A percentile compares a stretch with the other conserved stretches of the same genome.
phyloP scores from a whole-genome alignment of 2,797 vertebrate genomes.

The Acrossocheilus fasciatus region DNA sequence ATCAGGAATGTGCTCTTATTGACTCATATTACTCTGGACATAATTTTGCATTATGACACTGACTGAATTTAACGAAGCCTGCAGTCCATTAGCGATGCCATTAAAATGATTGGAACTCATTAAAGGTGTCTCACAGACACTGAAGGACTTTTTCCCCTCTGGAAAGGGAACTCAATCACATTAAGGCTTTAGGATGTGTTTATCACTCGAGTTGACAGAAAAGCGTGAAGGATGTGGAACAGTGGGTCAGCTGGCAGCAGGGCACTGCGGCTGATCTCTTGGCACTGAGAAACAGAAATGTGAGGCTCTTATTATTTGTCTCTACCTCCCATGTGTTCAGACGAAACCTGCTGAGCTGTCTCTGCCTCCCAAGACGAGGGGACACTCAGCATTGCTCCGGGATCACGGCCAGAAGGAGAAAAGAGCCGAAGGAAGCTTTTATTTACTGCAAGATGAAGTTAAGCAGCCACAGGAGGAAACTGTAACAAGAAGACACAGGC shows the following conservation, averaged over 20 bases:
- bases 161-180: conserved; percentile 46
- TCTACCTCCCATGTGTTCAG: conserved; percentile 54
- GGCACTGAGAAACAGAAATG: conserved; percentile 28
- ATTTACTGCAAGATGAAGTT: conserved; percentile 9
- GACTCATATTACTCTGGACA: not conserved
- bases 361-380: conserved; percentile 26
- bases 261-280: conserved; percentile 17
- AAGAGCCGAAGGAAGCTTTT: conserved; percentile 26
- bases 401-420: conserved; percentile 43
- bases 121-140: conserved; percentile 28
- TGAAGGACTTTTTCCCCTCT: conserved; percentile 32
- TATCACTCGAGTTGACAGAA: conserved; percentile 12
- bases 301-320: conserved; percentile 48
- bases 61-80: conserved; percentile 10
- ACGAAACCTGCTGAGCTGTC: conserved; percentile 65
- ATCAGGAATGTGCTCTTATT: not conserved
- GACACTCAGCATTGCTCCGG: conserved; percentile 51
- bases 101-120: conserved; percentile 46
- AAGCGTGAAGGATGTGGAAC: conserved; percentile 5
- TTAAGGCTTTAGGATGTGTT: conserved; percentile 42
- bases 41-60: not conserved
- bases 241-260: conserved; percentile 24
- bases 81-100: conserved; percentile 48
- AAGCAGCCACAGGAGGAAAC: not conserved
- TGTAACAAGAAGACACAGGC: not conserved